phyloP scores from a whole-genome alignment of 2,113 vertebrate species.

The human (Homo sapiens) region GRCh38 chr17:29146001-29146500 shows the following conservation, averaged over 20 bases:
- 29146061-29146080: background rate
- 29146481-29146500: background rate
- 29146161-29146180: background rate
- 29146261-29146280: background rate
- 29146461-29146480: background rate
- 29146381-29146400: background rate
- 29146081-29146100: background rate
- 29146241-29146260: background rate
- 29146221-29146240: background rate
- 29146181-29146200: background rate
- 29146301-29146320: background rate
- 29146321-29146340: background rate
- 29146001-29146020: background rate
- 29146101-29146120: background rate
- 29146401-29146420: background rate
- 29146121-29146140: background rate
- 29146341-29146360: background rate
- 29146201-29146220: background rate
- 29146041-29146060: background rate
- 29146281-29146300: background rate
- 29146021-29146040: background rate
- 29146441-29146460: background rate
- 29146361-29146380: background rate
- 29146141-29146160: background rate
- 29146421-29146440: background rate